A percentile compares a stretch with the other conserved stretches of the same genome.
Conservation (phyloP, 2,888 invertebrate genomes). For the Drosophila fungiperda region DNA sequence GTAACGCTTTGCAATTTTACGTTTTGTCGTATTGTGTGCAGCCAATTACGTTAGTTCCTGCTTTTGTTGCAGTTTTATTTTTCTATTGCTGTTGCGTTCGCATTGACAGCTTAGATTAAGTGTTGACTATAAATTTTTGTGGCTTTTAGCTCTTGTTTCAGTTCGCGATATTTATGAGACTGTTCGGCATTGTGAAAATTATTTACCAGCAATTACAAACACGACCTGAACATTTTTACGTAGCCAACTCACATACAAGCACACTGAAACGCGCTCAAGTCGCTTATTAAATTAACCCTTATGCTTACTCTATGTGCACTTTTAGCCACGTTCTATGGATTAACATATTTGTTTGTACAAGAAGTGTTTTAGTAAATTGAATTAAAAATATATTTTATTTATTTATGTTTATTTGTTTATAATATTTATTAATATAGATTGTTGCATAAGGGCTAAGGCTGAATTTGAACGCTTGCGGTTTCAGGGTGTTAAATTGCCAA, state of each 20-base stretch:
- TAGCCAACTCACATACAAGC: not conserved
- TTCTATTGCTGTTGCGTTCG: slow-evolving; percentile 33
- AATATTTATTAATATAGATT: not conserved
- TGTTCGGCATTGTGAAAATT: slow-evolving; percentile 58
- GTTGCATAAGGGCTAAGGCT: slow-evolving; percentile 36
- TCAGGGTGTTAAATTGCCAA: slow-evolving; percentile 68
- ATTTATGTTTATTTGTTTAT: not conserved
- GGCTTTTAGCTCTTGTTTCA: slow-evolving; percentile 37
- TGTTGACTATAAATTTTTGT: slow-evolving; percentile 82
- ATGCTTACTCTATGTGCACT: not conserved
- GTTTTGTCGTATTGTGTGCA: slow-evolving; percentile 64
- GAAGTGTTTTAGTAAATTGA: not conserved
- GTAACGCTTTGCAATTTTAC: slow-evolving; percentile 62
- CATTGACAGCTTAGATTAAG: slow-evolving; percentile 84
- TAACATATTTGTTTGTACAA: not conserved
- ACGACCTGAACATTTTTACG: slow-evolving; percentile 20
- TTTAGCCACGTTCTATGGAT: not conserved
- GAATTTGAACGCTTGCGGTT: slow-evolving; percentile 3
- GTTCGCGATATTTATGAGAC: slow-evolving; percentile 67
- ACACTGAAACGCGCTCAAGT: too few relatives aligned
- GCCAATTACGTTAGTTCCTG: slow-evolving; percentile 63
- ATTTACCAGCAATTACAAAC: slow-evolving; percentile 62
- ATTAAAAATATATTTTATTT: not conserved
- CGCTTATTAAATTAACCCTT: slow-evolving; percentile 17
- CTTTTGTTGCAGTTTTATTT: slow-evolving; percentile 16